A percentile compares a stretch with the other conserved stretches of the same genome.
phyloP scores from a whole-genome alignment of 2,888 invertebrate genomes.

The Emesis russula region DNA sequence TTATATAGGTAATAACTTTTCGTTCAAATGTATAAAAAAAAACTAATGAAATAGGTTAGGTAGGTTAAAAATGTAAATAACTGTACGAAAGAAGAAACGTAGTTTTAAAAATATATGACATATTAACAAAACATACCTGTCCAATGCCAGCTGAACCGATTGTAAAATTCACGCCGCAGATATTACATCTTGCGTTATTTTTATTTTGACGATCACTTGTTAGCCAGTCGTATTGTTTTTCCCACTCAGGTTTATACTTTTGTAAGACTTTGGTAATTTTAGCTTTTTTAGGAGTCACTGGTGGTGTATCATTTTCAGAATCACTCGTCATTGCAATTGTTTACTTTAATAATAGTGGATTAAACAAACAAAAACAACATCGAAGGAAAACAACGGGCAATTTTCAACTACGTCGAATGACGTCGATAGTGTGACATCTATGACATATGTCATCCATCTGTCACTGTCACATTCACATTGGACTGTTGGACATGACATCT shows the following conservation, averaged over 20 bases:
- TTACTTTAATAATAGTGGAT: conserved; percentile 1
- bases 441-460: not conserved
- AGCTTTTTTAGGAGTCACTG: conserved; percentile 2
- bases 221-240: conserved; percentile 16
- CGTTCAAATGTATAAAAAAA: conserved; percentile 1
- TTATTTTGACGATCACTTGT: conserved; percentile 28
- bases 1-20: conserved; percentile 1
- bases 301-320: not conserved
- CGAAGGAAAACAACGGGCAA: conserved; percentile 1
- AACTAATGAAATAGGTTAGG: conserved; percentile 1
- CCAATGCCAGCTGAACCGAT: conserved; percentile 29
- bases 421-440: not conserved
- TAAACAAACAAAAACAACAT: not conserved
- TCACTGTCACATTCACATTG: conserved; percentile 1
- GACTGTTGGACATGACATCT: not conserved
- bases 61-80: conserved; percentile 1
- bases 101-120: conserved; percentile 5
- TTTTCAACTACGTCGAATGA: conserved; percentile 1
- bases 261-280: conserved; percentile 18
- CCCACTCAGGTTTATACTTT: conserved; percentile 12
- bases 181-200: conserved; percentile 27
- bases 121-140: conserved; percentile 12
- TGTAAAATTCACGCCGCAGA: conserved; percentile 22
- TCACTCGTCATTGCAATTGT: conserved; percentile 1
- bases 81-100: conserved; percentile 12